These are phyloP conservation scores for Oostethus manadensis DNA, from an alignment of 2,113 vertebrate species.

Conservation along the genomic window DNA sequence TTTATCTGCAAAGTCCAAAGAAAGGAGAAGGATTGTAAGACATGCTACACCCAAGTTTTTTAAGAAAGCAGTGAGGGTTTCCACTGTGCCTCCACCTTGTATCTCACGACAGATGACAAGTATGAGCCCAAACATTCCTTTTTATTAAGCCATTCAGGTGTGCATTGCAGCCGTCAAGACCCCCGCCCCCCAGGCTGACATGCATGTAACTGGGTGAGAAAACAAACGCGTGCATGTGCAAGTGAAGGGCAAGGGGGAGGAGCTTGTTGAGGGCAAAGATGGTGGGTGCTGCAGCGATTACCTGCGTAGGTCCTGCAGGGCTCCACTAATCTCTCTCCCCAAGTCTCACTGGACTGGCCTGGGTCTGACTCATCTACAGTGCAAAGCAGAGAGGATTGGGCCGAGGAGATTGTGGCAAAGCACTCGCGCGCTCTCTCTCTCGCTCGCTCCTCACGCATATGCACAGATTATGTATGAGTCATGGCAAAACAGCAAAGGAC, in stretches of 20 bases:
- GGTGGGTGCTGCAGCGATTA: constrained; percentile 69
- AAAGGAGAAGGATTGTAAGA: not conserved
- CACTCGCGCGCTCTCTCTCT: constrained; percentile 54
- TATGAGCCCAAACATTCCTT: constrained; percentile 27
- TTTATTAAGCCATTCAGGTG: too few relatives aligned
- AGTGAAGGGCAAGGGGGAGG: constrained; percentile 19
- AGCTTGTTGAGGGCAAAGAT: constrained; percentile 23
- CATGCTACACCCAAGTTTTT: not conserved
- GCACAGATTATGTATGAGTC: constrained; percentile 56
- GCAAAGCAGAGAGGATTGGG: constrained; percentile 77
- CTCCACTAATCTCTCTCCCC: constrained; percentile 82
- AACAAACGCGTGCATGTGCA: constrained; percentile 49
- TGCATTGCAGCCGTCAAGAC: constrained; percentile 2
- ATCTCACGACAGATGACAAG: constrained; percentile 69
- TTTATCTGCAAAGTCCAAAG: constrained; percentile 79
- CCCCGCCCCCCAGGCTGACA: constrained; percentile 26
- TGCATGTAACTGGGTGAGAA: constrained; percentile 50
- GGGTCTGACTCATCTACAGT: constrained; percentile 87
- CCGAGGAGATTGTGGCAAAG: constrained; percentile 67
- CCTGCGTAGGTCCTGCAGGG: constrained; percentile 90
- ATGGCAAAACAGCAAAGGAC: constrained; percentile 40
- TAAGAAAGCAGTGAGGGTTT: not conserved
- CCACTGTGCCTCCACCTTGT: constrained; percentile 50
- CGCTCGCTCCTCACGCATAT: constrained; percentile 41
- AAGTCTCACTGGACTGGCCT: constrained; percentile 82